Conservation (phyloP, 2,888 invertebrate species). For the Ptilodon capucinus region DNA sequence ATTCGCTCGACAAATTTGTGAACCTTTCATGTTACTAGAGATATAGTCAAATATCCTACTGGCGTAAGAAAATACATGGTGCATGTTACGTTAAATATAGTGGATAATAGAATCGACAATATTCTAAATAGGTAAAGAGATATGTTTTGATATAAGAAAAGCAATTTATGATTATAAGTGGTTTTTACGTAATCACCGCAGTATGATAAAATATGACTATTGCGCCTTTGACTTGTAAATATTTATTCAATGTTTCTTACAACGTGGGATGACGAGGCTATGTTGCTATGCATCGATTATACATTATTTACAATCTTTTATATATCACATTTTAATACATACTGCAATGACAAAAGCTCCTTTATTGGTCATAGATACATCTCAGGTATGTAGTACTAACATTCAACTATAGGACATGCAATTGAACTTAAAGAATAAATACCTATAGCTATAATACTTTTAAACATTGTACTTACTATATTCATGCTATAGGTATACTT, state of each 20-base stretch:
- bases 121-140: slow-evolving; percentile 29
- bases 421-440: slow-evolving; percentile 13
- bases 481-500: slow-evolving; percentile 28
- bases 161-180: slow-evolving; percentile 15
- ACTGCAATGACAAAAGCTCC: slow-evolving; percentile 21
- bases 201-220: slow-evolving; percentile 5
- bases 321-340: too few relatives aligned
- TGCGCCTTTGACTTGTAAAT: neutral
- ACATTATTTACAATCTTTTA: too few relatives aligned
- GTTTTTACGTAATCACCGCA: slow-evolving; percentile 7
- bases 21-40: too few relatives aligned
- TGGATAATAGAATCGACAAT: neutral
- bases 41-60: neutral
- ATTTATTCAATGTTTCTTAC: too few relatives aligned
- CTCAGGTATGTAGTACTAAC: neutral
- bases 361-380: neutral
- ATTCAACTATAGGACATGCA: slow-evolving; percentile 23
- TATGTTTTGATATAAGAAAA: slow-evolving; percentile 28
- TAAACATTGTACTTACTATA: slow-evolving; percentile 26
- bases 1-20: too few relatives aligned
- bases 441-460: slow-evolving; percentile 21
- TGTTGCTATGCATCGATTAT: too few relatives aligned
- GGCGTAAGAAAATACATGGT: neutral
- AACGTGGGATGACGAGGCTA: too few relatives aligned
- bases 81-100: neutral